phyloP scores from a whole-genome alignment of 2,113 vertebrate genomes.

The Anoura caudifer region DNA sequence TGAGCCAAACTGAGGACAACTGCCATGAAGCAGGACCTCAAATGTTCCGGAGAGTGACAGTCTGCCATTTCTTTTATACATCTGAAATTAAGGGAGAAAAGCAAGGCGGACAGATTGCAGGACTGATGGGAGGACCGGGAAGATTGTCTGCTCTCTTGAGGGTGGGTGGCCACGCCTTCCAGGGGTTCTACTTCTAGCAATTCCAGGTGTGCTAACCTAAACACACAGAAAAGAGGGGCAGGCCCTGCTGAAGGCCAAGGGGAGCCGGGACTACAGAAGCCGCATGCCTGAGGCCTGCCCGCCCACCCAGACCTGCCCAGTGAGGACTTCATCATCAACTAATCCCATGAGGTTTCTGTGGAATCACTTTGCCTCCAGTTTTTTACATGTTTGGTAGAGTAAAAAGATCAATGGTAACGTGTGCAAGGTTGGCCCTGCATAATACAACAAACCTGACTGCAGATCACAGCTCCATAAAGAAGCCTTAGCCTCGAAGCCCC shows the following conservation, averaged over 20 bases:
- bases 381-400: background rate
- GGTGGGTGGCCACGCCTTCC: background rate
- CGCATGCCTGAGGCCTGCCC: background rate
- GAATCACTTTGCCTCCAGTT: background rate
- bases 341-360: background rate
- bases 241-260: too few species aligned
- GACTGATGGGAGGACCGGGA: too few species aligned
- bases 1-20: background rate
- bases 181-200: background rate
- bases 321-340: background rate
- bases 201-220: background rate
- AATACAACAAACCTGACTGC: background rate
- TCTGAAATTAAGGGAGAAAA: background rate
- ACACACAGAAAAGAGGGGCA: background rate
- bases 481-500: background rate
- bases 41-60: background rate
- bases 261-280: background rate
- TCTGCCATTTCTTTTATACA: background rate
- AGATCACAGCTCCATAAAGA: background rate
- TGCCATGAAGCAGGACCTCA: background rate
- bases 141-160: background rate
- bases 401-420: background rate
- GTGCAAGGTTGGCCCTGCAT: background rate
- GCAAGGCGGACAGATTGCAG: background rate
- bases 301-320: background rate